Percentiles rank a stretch among this genome's conserved stretches.
Conservation (phyloP, 2,888 invertebrate genomes). For the Synanthedon formicaeformis region DNA sequence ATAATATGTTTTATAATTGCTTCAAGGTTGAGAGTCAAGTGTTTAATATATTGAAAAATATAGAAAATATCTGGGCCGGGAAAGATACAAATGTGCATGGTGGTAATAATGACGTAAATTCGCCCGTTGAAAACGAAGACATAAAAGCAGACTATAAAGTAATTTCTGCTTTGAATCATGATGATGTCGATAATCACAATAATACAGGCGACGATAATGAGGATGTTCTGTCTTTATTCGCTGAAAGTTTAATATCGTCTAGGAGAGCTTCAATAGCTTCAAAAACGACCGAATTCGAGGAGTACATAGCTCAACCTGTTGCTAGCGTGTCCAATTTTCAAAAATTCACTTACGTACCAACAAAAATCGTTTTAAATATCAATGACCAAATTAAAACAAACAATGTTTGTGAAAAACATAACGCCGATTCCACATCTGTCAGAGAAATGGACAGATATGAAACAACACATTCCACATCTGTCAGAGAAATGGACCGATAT, state of each 20-base stretch:
- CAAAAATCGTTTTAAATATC: constrained; percentile 16
- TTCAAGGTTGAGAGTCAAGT: too few species aligned
- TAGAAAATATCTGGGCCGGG: too few species aligned
- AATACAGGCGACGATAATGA: constrained; percentile 32
- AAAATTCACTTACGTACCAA: constrained; percentile 24
- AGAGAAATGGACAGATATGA: constrained; percentile 14
- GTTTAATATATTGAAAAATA: too few species aligned
- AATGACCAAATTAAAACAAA: constrained; percentile 7
- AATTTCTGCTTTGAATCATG: neutral
- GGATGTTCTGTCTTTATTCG: constrained; percentile 48
- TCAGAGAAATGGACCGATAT: constrained; percentile 16
- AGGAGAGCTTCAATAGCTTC: constrained; percentile 6
- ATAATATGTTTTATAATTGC: too few species aligned
- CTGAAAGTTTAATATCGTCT: constrained; percentile 45
- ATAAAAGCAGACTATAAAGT: too few species aligned
- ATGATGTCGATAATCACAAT: neutral
- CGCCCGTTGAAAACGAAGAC: too few species aligned
- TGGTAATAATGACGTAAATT: too few species aligned
- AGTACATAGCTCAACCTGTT: constrained; percentile 31
- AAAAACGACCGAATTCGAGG: constrained; percentile 14
- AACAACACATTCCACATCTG: constrained; percentile 29
- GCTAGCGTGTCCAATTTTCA: constrained; percentile 4
- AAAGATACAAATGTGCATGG: too few species aligned
- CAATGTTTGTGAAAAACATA: constrained; percentile 36
- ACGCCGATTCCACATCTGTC: constrained; percentile 41